Evolutionary conservation across 2,797 vertebrate genomes (phyloP), one percentile per base, ranked within the genome.

Genomic region (Alosa sapidissima): DNA sequence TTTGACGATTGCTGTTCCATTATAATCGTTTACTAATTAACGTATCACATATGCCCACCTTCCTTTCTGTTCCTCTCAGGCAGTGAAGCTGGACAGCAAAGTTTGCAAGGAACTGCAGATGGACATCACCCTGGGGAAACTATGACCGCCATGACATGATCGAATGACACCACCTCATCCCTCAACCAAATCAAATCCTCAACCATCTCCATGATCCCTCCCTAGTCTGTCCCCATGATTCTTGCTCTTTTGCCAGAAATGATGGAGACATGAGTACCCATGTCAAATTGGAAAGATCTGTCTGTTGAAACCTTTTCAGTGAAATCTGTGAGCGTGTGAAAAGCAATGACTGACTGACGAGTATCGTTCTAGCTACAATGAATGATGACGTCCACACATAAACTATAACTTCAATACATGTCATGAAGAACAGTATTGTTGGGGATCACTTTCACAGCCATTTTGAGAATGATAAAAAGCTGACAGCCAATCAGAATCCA

Each of bases 51-150:
- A 19, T 86, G 85, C 81, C 87, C 55, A 84, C 65, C 21, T 87
- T 82, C 54, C 48, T 82, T 90, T 88, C 90, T 95, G 72, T 1
- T 47, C 24, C 41, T 45, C 36, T 85, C 81, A 90, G 87, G 89
- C 85, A 41, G 84, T 75, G 24, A 84, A 72, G 52, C 81, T 86
- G 54, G 84, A 89, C 83, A 60, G 84, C 7, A 49, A 82, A 33
- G 83, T 90, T 36, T 90, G 86, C 58, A 85, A 85, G 48, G 68
- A 85, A 14, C 85, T 91, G 2, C 89, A 91, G 45, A 85, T 36
- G 82, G 86, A 88, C 48, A 54, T 88, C 54, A 47, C 41, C 8
- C 72, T 82, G 14, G 47, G 86, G 55, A 85, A 88, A 10, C 88
- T 81, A 84, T 75, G 41, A 0, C 3, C 41, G 1, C 82, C 14